Conservation (phyloP, 2,113 vertebrate species). For the Galbula dea region DNA sequence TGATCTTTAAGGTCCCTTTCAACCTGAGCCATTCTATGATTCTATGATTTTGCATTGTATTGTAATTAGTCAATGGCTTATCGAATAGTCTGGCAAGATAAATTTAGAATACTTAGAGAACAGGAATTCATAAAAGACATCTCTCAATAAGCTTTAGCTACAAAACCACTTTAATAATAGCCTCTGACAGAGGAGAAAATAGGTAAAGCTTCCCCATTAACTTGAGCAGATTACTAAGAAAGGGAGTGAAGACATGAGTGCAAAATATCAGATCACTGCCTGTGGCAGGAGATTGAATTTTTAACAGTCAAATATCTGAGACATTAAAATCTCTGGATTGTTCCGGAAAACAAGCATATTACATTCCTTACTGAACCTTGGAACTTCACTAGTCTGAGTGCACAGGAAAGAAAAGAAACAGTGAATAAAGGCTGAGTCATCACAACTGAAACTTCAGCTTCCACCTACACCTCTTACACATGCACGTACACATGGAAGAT, state of each 20-base stretch:
- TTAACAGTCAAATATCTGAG: background rate
- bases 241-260: background rate
- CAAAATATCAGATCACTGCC: background rate
- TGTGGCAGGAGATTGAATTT: background rate
- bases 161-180: background rate
- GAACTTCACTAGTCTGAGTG: background rate
- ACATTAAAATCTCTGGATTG: background rate
- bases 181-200: background rate
- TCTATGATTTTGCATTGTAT: no score
- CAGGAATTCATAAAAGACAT: background rate
- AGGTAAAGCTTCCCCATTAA: background rate
- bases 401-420: constrained; percentile 2
- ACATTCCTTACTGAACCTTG: background rate
- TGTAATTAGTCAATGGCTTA: no score
- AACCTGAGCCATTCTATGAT: no score
- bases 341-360: background rate
- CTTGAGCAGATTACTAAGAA: background rate
- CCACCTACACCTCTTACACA: constrained; percentile 56
- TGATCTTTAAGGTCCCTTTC: no score
- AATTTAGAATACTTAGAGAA: background rate
- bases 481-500: constrained; percentile 27
- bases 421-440: constrained; percentile 59
- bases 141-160: background rate
- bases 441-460: constrained; percentile 26
- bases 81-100: background rate